Evolutionary conservation across 2,888 invertebrate genomes (phyloP).

Genomic region (Rotaria macrura): DNA sequence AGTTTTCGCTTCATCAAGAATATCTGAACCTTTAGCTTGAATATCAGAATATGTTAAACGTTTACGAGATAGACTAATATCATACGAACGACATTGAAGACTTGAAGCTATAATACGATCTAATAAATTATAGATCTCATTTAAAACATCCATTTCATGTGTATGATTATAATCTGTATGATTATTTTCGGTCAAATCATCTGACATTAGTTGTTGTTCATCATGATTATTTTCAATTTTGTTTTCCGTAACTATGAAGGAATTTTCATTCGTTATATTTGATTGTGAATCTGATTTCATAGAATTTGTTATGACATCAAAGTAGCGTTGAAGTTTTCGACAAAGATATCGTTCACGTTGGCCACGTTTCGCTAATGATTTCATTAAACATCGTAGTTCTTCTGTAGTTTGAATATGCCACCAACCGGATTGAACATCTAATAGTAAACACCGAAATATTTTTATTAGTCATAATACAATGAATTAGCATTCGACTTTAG

Average conservation of each 20-base stretch:
- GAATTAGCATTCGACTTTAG: no score
- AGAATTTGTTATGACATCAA: not conserved
- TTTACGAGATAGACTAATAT: not conserved
- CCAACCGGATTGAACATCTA: slow-evolving; percentile 56
- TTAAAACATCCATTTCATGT: not conserved
- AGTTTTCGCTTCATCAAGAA: slow-evolving; percentile 58
- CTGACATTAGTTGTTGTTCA: not conserved
- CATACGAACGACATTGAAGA: slow-evolving; percentile 17
- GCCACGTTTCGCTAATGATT: slow-evolving; percentile 70
- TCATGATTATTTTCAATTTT: slow-evolving; percentile 20
- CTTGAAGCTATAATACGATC: slow-evolving; percentile 33
- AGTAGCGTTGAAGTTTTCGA: slow-evolving; percentile 19
- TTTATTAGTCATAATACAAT: no score
- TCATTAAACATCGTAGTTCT: slow-evolving; percentile 61
- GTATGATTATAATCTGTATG: not conserved
- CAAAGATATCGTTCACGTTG: slow-evolving; percentile 60
- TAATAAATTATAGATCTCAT: slow-evolving; percentile 42
- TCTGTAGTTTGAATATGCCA: slow-evolving; percentile 72
- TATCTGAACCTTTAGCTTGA: slow-evolving; percentile 36
- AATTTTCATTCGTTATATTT: not conserved
- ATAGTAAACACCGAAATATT: slow-evolving; percentile 36
- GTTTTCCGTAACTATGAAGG: not conserved
- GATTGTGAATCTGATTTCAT: not conserved
- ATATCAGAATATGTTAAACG: slow-evolving; percentile 22
- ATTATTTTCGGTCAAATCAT: slow-evolving; percentile 60